Evolutionary conservation across 2,797 vertebrate genomes (phyloP).

Genomic region (Megalops cyprinoides): DNA sequence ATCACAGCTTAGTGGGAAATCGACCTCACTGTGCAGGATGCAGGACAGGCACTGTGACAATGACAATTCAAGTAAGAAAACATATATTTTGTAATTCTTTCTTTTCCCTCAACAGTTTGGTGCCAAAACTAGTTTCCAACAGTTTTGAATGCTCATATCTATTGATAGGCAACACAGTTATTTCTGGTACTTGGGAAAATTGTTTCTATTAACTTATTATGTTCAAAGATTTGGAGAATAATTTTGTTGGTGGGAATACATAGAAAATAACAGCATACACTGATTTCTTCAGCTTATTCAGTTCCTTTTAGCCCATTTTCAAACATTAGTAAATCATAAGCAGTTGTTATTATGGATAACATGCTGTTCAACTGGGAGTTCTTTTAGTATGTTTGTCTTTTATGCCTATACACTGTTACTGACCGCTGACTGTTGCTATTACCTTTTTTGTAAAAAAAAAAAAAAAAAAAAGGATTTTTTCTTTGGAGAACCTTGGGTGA

Average conservation of each 20-base stretch:
- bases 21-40: conserved; percentile 58
- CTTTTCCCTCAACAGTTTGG: conserved; percentile 50
- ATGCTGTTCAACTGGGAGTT: neutral
- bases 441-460: neutral
- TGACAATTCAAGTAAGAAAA: conserved; percentile 50
- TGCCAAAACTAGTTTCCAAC: too few relatives aligned
- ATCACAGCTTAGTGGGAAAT: conserved; percentile 48
- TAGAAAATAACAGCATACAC: neutral
- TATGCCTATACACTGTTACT: neutral
- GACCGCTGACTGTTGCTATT: neutral
- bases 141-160: conserved; percentile 52
- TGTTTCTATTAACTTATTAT: conserved; percentile 14
- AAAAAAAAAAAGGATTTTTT: neutral
- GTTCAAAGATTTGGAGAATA: neutral
- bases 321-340: neutral
- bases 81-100: conserved; percentile 49
- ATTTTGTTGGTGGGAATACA: neutral
- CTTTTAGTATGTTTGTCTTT: neutral
- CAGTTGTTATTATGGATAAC: neutral
- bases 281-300: neutral
- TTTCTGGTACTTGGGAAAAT: conserved; percentile 24
- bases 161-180: conserved; percentile 48
- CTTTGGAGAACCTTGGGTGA: neutral
- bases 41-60: conserved; percentile 55
- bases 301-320: neutral